phyloP scores from a whole-genome alignment of 2,888 invertebrate species.

The Chesias legatella region DNA sequence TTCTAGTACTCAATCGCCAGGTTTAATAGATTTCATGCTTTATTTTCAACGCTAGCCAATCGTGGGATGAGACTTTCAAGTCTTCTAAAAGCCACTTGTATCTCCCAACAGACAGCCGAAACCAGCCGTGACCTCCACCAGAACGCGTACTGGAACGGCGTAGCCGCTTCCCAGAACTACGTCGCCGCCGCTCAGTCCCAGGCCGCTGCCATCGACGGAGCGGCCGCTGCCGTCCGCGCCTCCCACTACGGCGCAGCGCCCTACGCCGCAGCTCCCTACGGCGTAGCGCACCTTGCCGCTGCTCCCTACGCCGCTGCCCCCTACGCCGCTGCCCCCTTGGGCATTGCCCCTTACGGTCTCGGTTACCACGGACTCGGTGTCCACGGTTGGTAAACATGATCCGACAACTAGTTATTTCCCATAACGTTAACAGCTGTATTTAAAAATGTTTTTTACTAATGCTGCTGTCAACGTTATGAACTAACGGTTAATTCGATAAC shows the following conservation, averaged over 20 bases:
- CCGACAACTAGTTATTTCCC: slow-evolving; percentile 9
- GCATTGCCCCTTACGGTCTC: slow-evolving; percentile 20
- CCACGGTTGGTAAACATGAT: slow-evolving; percentile 58
- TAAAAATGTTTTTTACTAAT: neutral
- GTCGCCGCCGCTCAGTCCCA: slow-evolving; percentile 72
- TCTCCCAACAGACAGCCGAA: slow-evolving; percentile 50
- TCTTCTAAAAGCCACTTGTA: neutral
- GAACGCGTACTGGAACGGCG: slow-evolving; percentile 68
- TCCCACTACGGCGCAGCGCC: slow-evolving; percentile 34
- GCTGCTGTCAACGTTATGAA: neutral
- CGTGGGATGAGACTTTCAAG: too few species aligned
- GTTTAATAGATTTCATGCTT: too few species aligned
- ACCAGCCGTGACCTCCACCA: slow-evolving; percentile 63
- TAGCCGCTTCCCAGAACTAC: slow-evolving; percentile 64
- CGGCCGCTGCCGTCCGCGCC: slow-evolving; percentile 40
- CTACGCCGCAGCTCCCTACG: slow-evolving; percentile 22
- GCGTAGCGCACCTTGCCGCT: slow-evolving; percentile 23
- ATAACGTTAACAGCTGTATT: slow-evolving; percentile 6
- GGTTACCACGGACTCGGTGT: slow-evolving; percentile 30
- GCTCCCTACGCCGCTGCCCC: slow-evolving; percentile 25
- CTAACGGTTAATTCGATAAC: slow-evolving; percentile 21
- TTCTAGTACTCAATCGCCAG: too few species aligned
- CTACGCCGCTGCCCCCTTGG: slow-evolving; percentile 32
- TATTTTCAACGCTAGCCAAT: too few species aligned
- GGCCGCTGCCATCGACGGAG: slow-evolving; percentile 61